Conservation (phyloP, 2,888 invertebrate genomes). For the Cheilosia pagana region DNA sequence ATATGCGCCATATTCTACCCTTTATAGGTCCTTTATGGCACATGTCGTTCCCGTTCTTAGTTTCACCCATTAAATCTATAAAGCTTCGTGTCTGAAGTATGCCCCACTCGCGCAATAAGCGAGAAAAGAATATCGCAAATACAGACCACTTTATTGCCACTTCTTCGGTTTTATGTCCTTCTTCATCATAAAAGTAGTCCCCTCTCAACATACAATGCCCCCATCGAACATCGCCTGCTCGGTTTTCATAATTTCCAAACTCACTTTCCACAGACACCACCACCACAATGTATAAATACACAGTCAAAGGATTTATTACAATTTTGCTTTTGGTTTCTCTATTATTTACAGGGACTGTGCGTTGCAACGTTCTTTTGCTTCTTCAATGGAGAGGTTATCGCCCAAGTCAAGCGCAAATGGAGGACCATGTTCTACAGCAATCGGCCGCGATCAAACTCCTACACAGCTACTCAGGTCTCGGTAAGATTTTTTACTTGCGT, state of each 20-base stretch:
- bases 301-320: conserved; percentile 32
- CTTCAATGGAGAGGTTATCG: conserved; percentile 97
- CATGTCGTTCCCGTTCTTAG: background rate
- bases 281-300: too few species aligned
- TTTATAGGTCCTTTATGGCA: conserved; percentile 14
- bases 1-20: conserved; percentile 10
- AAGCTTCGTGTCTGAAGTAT: conserved; percentile 7
- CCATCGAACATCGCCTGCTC: background rate
- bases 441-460: conserved; percentile 91
- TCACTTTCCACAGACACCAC: background rate
- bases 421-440: conserved; percentile 87
- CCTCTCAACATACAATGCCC: conserved; percentile 31
- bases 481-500: conserved; percentile 86
- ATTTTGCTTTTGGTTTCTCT: conserved; percentile 29
- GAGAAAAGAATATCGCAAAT: conserved; percentile 26
- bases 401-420: conserved; percentile 93
- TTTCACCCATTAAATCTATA: conserved; percentile 28
- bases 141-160: conserved; percentile 42
- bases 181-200: conserved; percentile 18
- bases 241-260: conserved; percentile 21
- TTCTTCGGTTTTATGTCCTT: conserved; percentile 28
- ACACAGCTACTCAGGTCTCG: conserved; percentile 94
- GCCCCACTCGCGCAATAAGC: conserved; percentile 5
- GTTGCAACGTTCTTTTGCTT: conserved; percentile 97
- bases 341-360: conserved; percentile 90